Base-by-base conservation (phyloP, 2,888 invertebrate species). In the Agonopterix arenella region DNA sequence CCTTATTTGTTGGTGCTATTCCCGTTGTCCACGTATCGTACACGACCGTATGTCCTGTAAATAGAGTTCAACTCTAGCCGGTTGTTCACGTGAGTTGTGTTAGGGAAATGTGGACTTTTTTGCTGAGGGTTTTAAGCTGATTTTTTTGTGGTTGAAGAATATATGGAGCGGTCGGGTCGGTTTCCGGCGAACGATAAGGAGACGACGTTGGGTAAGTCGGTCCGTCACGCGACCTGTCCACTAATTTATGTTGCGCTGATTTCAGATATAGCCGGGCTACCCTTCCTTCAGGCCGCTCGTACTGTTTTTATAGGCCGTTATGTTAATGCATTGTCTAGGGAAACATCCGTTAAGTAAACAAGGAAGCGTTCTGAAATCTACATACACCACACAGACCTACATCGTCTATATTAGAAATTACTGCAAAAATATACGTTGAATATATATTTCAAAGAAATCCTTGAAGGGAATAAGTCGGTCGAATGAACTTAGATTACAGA, bases 201-300 rank as follows among this genome's bases (percentile, higher is more conserved):
- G 83, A 80, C 84, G 79, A 70, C 69, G 73, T 67, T 65, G 77
- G 65, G 75, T 82, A 82, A 85, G 85, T 77, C 80, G 67, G 79
- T 73, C 74, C 83, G 85, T 85, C 88, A 86, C 88, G 88, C 88
- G 82, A 89, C 74, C 80, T 81, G 80, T 81, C 80, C 79, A 78
- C 82, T 85, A 84, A 88, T 86, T 88, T 86, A 88, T 86, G 85
- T 84, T 80, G 84, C 80, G 74, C 79, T 84, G 85, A 86, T 86
- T 83, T 75, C 69, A 73, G 79, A 84, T 86, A 85, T 80, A 78
- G 63, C 62, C 61, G 73, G 65, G 73, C 69, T 68, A 71, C 73
- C 76, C 74, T 76, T 74, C 66, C 70, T 64, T 55, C 61, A 52
- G 60, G 61, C 56, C 51, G 50, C 50, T 52, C 49, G 47, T 55